Conservation (phyloP, 2,888 invertebrate species). For the Noctua comes region DNA sequence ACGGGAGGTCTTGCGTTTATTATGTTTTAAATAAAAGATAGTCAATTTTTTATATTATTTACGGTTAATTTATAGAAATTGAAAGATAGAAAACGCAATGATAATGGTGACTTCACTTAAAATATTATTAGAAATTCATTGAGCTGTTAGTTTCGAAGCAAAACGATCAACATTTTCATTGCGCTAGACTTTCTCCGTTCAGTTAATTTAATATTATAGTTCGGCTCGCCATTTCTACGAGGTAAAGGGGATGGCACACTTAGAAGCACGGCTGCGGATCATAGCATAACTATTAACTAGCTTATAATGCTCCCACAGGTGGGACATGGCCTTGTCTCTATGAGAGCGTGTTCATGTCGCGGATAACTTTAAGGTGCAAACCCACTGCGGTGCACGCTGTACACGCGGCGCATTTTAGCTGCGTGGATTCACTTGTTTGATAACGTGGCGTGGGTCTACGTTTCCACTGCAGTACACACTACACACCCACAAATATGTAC, state of each 20-base stretch:
- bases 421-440: too few relatives aligned
- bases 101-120: not conserved
- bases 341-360: too few relatives aligned
- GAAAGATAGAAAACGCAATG: constrained; percentile 12
- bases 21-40: too few relatives aligned
- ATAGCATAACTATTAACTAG: not conserved
- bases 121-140: constrained; percentile 25
- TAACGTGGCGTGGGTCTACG: too few relatives aligned
- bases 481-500: too few relatives aligned
- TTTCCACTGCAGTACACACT: too few relatives aligned
- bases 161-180: constrained; percentile 32
- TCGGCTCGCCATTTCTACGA: constrained; percentile 34
- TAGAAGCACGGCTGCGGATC: not conserved
- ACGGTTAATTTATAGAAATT: not conserved
- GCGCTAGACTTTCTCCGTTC: constrained; percentile 40
- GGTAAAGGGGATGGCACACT: not conserved
- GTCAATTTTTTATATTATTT: constrained; percentile 14
- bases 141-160: constrained; percentile 1
- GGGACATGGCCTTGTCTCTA: too few relatives aligned
- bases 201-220: constrained; percentile 17
- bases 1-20: too few relatives aligned
- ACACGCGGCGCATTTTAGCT: too few relatives aligned
- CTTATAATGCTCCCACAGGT: too few relatives aligned
- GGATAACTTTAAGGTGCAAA: too few relatives aligned
- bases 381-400: too few relatives aligned